These are phyloP conservation scores for Anodontia alba DNA, from an alignment of 2,888 invertebrate genomes.

Conservation along the genomic window DNA sequence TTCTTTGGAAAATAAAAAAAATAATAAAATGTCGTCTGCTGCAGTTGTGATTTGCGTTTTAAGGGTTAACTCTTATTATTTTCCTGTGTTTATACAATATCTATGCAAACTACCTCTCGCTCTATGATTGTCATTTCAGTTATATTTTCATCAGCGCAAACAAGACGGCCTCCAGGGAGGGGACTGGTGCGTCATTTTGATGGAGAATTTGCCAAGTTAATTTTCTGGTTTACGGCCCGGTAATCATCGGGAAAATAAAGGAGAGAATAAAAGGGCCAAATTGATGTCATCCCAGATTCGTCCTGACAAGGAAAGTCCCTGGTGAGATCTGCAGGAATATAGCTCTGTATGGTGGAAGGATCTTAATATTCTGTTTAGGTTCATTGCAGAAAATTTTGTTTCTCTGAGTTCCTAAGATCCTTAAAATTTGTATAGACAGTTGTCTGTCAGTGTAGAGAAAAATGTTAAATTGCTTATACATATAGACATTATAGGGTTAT, in stretches of 20 bases:
- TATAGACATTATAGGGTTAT: too few relatives aligned
- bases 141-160: conserved; percentile 12
- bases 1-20: too few relatives aligned
- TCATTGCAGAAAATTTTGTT: too few relatives aligned
- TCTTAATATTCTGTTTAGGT: not conserved
- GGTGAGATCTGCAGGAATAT: conserved; percentile 5
- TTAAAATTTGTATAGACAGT: too few relatives aligned
- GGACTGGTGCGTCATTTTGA: conserved; percentile 14
- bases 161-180: conserved; percentile 5
- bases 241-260: conserved; percentile 22
- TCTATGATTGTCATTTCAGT: conserved; percentile 15
- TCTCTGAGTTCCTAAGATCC: too few relatives aligned
- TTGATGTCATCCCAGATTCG: conserved; percentile 15
- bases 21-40: too few relatives aligned
- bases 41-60: too few relatives aligned
- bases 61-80: too few relatives aligned
- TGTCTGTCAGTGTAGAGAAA: too few relatives aligned
- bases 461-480: too few relatives aligned
- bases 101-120: conserved; percentile 15
- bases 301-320: conserved; percentile 19
- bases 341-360: not conserved
- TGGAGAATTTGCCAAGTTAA: conserved; percentile 19
- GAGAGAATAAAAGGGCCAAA: conserved; percentile 20
- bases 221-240: conserved; percentile 24
- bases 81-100: conserved; percentile 12